Evolutionary conservation across 2,888 invertebrate species (phyloP).

Genomic region (Ecdyonurus torrentis): DNA sequence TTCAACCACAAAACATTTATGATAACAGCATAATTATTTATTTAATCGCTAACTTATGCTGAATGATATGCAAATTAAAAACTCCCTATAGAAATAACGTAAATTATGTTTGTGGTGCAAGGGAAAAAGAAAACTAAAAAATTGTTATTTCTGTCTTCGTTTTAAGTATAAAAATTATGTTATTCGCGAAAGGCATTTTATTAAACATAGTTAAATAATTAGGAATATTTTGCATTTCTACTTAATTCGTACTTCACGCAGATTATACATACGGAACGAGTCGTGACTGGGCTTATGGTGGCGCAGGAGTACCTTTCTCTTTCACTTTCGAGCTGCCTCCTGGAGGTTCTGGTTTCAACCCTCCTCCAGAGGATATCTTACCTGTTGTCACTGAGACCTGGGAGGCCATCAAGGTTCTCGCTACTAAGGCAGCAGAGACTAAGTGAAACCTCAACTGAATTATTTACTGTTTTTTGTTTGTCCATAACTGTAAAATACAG

Average conservation of each 20-base stretch:
- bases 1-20: too few species aligned
- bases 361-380: neutral
- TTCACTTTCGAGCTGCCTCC: neutral
- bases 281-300: neutral
- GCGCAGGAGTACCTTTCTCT: neutral
- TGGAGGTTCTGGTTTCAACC: neutral
- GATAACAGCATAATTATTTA: too few species aligned
- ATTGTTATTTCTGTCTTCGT: neutral
- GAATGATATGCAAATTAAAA: too few species aligned
- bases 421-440: neutral
- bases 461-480: too few species aligned
- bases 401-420: constrained; percentile 1
- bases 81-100: too few species aligned
- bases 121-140: too few species aligned
- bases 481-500: too few species aligned
- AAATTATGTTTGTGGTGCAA: neutral
- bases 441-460: too few species aligned
- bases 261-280: neutral
- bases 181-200: neutral
- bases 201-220: neutral
- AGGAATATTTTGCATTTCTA: neutral
- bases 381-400: constrained; percentile 1
- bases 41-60: too few species aligned
- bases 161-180: neutral
- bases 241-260: neutral